Base-by-base conservation (phyloP, 2,797 vertebrate genomes). In the Channa striata region DNA sequence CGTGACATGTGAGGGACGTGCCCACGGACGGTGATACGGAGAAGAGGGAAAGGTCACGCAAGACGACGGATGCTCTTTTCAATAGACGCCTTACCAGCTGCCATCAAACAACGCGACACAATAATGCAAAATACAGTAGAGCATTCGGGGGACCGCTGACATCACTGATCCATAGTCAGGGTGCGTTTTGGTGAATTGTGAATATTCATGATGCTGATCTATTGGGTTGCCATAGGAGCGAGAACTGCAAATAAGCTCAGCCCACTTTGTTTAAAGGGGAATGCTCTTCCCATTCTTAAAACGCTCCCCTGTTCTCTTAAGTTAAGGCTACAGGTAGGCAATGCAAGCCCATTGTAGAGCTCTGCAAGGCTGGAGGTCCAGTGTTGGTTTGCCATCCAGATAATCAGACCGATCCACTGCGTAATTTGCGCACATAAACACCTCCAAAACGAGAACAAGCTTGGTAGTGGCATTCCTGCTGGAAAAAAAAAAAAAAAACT, bases 151-250 rank as follows among this genome's bases (percentile, higher is more conserved):
- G 85, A 92, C 76, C 89, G 94, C 92, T 96, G 94, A 95, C 96
- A 96, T 96, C 95, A 95, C 93, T 88, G 92, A 93, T 94, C 93
- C 89, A 94, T 93, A 94, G 91, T 87, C 94, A 93, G 92, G 82
- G 58, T 86, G 95, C 94, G 92, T 88, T 93, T 95, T 87, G 94
- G 92, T 89, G 80, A 87, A 92, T 91, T 93, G 92, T 95, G 95
- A 96, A 96, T 97, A 96, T 97, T 96, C 96, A 96, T 95, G 94
- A 95, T 95, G 95, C 92, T 94, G 93, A 93, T 96, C 95, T 93
- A 94, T 92, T 92, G 95, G 94, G 96, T 97, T 97, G 96, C 96
- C 96, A 97, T 97, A 96, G 96, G 91, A 97, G 96, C 96, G 91
- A 90, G 89, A 92, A 91, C 93, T 84, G 95, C 94, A 93, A 94